These are phyloP conservation scores for Muscicapa striata DNA, from an alignment of 2,797 vertebrate species.

Conservation along the genomic window DNA sequence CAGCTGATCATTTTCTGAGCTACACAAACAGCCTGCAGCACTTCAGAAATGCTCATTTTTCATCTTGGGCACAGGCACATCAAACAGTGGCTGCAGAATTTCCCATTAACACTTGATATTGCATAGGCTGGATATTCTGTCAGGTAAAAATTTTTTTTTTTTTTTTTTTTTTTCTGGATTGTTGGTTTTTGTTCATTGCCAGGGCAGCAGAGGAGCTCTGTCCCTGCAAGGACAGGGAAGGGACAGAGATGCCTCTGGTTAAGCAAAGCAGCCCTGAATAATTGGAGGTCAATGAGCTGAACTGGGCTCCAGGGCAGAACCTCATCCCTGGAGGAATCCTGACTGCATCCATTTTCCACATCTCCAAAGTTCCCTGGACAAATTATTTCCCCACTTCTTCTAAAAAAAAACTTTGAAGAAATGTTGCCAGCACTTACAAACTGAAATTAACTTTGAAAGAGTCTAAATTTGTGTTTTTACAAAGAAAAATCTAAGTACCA, in stretches of 20 bases:
- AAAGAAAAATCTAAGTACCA: background rate
- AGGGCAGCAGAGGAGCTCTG: background rate
- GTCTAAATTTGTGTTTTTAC: background rate
- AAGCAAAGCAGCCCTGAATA: background rate
- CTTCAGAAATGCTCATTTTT: background rate
- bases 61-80: too few species aligned
- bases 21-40: background rate
- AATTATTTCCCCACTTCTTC: background rate
- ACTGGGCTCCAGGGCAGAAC: background rate
- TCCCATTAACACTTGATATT: background rate
- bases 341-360: background rate
- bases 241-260: background rate
- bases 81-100: background rate
- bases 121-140: background rate
- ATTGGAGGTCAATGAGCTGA: background rate
- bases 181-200: accelerated
- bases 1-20: background rate
- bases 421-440: background rate
- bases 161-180: accelerated
- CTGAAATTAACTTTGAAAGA: background rate
- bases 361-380: background rate
- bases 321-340: background rate
- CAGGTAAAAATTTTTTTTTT: background rate
- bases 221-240: background rate
- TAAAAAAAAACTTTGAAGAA: background rate